These are phyloP conservation scores for Zophobas morio DNA, from an alignment of 1,140 invertebrate species.

Conservation along the genomic window DNA sequence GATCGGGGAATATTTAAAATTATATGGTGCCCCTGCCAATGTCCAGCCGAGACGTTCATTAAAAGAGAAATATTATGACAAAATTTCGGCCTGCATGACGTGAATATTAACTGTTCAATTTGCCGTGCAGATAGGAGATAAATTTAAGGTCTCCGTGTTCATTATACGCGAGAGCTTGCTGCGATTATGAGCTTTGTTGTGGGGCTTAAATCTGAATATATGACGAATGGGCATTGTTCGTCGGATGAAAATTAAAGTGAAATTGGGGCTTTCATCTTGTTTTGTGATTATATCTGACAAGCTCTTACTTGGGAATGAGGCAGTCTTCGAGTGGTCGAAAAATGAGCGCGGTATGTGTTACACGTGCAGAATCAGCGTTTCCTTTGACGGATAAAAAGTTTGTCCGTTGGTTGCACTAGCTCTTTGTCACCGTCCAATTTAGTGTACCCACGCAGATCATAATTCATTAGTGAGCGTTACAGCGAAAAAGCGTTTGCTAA, in stretches of 20 bases:
- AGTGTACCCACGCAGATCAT: too few species aligned
- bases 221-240: neutral
- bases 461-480: too few species aligned
- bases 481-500: too few species aligned
- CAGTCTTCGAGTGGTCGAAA: neutral
- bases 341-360: too few species aligned
- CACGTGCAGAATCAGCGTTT: too few species aligned
- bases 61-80: conserved; percentile 41
- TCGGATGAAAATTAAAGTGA: conserved; percentile 7
- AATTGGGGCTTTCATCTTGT: neutral
- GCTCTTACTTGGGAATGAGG: neutral
- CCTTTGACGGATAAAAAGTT: too few species aligned
- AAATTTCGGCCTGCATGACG: conserved; percentile 25
- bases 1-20: conserved; percentile 15
- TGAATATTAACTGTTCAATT: conserved; percentile 40
- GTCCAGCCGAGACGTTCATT: conserved; percentile 35
- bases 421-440: too few species aligned
- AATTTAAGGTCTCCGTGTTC: conserved; percentile 4
- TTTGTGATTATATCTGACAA: neutral
- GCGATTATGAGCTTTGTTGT: conserved; percentile 17
- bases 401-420: too few species aligned
- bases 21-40: neutral
- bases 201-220: conserved; percentile 14
- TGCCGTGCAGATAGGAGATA: conserved; percentile 17
- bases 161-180: conserved; percentile 16